Evolutionary conservation across 2,113 vertebrate species (phyloP).

Genomic region (Sterrhoptilus dennistouni): DNA sequence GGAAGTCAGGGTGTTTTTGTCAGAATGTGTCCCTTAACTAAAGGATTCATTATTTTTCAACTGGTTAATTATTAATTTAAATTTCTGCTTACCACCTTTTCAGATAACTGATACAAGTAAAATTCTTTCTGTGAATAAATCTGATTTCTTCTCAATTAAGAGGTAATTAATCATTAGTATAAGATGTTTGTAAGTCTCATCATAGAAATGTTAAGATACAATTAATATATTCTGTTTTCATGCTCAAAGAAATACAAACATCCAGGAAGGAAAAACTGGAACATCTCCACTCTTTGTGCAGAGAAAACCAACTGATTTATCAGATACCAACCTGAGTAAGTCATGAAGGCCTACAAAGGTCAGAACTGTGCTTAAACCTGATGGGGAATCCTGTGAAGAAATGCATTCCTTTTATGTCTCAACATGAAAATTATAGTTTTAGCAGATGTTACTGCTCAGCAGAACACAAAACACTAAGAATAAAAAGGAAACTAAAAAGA

Average conservation of each 20-base stretch:
- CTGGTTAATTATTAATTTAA: neutral
- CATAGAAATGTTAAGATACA: neutral
- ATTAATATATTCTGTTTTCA: neutral
- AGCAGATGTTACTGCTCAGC: neutral
- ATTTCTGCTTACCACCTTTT: neutral
- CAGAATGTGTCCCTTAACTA: neutral
- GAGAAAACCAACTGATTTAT: constrained; percentile 22
- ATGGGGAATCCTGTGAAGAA: neutral
- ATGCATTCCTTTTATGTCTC: neutral
- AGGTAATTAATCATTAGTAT: neutral
- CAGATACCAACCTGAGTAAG: constrained; percentile 49
- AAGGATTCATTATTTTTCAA: neutral
- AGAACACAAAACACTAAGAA: neutral
- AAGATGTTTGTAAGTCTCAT: neutral
- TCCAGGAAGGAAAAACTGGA: constrained; percentile 15
- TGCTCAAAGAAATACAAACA: constrained; percentile 53
- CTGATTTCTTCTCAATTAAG: neutral
- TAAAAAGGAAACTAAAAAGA: neutral
- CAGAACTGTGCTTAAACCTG: neutral
- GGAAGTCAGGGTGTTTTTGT: neutral
- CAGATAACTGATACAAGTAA: neutral
- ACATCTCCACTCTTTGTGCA: neutral
- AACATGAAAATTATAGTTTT: neutral
- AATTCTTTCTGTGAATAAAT: neutral
- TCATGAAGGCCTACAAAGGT: neutral